Evolutionary conservation across 2,888 invertebrate species (phyloP).

Genomic region (Itoplectis maculator): DNA sequence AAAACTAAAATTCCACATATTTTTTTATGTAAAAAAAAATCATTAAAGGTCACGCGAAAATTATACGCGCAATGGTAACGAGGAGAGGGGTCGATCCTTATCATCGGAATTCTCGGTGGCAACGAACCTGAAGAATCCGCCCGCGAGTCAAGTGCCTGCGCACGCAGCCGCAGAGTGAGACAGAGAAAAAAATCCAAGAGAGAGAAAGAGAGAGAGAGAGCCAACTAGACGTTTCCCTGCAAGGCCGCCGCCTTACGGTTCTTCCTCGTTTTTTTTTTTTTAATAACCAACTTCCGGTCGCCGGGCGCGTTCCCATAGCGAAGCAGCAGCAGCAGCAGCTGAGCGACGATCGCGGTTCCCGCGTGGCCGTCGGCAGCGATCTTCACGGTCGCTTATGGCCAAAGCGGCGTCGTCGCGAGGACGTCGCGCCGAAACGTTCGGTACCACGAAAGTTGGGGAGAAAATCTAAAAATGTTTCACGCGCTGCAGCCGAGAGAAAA

Average conservation of each 20-base stretch:
- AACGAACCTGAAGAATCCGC: slow-evolving; percentile 69
- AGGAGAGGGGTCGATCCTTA: slow-evolving; percentile 62
- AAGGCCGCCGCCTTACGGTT: slow-evolving; percentile 69
- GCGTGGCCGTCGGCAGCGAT: slow-evolving; percentile 49
- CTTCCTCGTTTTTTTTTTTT: slow-evolving; percentile 74
- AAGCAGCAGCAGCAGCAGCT: slow-evolving; percentile 55
- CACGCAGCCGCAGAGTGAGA: not conserved
- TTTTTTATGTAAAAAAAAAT: not conserved
- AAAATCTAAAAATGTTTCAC: slow-evolving; percentile 68
- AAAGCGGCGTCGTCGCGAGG: no score
- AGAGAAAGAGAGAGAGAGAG: slow-evolving; percentile 1
- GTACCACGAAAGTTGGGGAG: slow-evolving; percentile 53
- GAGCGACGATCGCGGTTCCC: slow-evolving; percentile 63
- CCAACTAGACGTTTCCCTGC: slow-evolving; percentile 44
- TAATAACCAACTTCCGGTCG: slow-evolving; percentile 81
- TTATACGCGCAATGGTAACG: slow-evolving; percentile 49
- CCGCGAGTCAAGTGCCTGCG: slow-evolving; percentile 15
- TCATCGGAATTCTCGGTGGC: slow-evolving; percentile 65
- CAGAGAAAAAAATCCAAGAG: not conserved
- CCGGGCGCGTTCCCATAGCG: slow-evolving; percentile 71
- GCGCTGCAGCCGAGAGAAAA: slow-evolving; percentile 51
- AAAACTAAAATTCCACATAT: not conserved
- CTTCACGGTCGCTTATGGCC: slow-evolving; percentile 63
- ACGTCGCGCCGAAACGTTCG: slow-evolving; percentile 24
- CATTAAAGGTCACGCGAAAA: slow-evolving; percentile 53